Evolutionary conservation across 1,140 invertebrate species (phyloP), one percentile per base, ranked within the genome.

Genomic region (Drosophila trapezifrons): DNA sequence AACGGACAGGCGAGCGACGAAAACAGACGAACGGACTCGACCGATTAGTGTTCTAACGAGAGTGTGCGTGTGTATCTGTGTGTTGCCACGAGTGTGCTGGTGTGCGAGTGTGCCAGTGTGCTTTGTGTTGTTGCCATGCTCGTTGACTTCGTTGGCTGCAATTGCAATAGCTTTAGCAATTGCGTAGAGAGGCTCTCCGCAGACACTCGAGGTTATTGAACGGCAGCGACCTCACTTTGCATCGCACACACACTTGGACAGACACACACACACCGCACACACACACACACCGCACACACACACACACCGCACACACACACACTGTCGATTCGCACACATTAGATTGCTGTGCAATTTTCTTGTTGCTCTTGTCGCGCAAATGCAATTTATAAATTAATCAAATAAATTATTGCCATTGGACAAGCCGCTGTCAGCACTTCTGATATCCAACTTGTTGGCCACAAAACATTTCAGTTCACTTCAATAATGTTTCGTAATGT

Each of bases 141-240:
- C 72, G 76, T 65, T 58, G 75, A 52, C 46, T 60, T 46, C 58
- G 76, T 42, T 57, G 69, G 74, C 55, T 78, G 81, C 59, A 59
- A 76, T 62, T 80, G 81, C 77, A 85, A 79, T 90, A 82, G 86
- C 81, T 79, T 90, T 62, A 77, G 81, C 77, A 85, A 79, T 90
- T 85, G 86, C 81, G 81, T 90, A 90, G 76, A 78, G 75, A 60
- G 71, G 74, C 79, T 83, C 71, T 70, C 51, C 65, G 66, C 67
- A 77, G 67, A 67, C 72, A 78, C 86, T 90, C 76, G 87, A 90
- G 87, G 87, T 90, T 90, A 90, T 90, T 90, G 87, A 90, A 90
- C 87, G 87, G 87, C 86, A 90, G 77, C 87, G 87, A 90, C 87
- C 87, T 90, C 84, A 89, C 84, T 89, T 89, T 90, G 84, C 84